Conservation (phyloP, 2,888 invertebrate species). For the Mesorhabditis spiculigera region DNA sequence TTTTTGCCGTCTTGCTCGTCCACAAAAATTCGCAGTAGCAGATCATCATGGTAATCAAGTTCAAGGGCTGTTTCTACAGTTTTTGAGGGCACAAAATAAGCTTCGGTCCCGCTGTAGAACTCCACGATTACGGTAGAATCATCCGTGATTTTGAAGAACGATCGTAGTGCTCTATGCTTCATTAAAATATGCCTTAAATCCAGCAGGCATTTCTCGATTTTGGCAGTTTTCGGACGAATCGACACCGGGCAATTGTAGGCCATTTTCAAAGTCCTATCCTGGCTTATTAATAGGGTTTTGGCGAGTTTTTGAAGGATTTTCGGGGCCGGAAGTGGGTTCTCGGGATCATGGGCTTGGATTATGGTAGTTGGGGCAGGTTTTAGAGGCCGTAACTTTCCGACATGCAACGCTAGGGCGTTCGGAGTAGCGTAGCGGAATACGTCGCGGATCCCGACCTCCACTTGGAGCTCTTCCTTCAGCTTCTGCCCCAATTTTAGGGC, state of each 20-base stretch:
- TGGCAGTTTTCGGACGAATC: not conserved
- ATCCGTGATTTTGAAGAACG: not conserved
- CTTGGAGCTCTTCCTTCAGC: slow-evolving; percentile 17
- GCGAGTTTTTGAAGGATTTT: not conserved
- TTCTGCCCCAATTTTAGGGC: slow-evolving; percentile 31
- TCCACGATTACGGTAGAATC: not conserved
- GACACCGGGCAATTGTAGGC: not conserved
- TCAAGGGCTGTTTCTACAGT: not conserved
- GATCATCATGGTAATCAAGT: not conserved
- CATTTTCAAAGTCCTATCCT: not conserved
- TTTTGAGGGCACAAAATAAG: not conserved
- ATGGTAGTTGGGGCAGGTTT: too few species aligned
- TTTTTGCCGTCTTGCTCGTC: not conserved
- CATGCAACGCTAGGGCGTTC: slow-evolving; percentile 11
- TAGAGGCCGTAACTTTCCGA: not conserved
- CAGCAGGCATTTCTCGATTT: not conserved
- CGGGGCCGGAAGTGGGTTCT: not conserved
- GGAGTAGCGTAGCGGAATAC: slow-evolving; percentile 32
- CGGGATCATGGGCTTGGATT: slow-evolving; percentile 3
- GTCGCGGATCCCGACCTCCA: slow-evolving; percentile 20
- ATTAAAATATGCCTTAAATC: not conserved
- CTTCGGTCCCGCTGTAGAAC: not conserved
- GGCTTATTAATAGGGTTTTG: not conserved
- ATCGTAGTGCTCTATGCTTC: not conserved
- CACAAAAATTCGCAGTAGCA: not conserved